Evolutionary conservation across 2,113 vertebrate species (phyloP).

Genomic region (Rhea pennata): DNA sequence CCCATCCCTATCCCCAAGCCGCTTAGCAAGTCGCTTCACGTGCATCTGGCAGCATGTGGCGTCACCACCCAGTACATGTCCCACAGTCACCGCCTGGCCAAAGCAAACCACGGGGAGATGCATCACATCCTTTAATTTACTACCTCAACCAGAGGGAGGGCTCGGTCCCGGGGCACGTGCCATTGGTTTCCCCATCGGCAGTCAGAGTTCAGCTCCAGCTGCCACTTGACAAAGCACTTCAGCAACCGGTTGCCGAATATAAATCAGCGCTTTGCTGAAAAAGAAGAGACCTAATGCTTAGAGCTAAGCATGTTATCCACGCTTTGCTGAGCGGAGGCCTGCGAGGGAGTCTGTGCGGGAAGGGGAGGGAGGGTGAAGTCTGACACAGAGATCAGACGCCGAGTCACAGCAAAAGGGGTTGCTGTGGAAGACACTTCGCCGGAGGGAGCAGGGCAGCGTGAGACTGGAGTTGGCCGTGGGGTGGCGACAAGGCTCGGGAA

Average conservation of each 20-base stretch:
- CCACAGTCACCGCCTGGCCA: neutral
- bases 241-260: neutral
- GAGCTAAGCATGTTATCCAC: neutral
- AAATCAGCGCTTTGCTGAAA: neutral
- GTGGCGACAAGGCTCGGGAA: neutral
- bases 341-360: neutral
- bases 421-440: neutral
- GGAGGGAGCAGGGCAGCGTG: neutral
- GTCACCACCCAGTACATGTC: neutral
- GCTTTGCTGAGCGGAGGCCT: neutral
- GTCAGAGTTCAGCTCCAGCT: rapidly evolving
- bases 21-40: neutral
- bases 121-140: neutral
- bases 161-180: neutral
- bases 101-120: neutral
- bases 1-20: neutral
- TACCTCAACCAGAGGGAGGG: neutral
- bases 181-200: rapidly evolving
- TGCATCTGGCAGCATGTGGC: rapidly evolving
- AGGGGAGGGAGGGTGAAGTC: neutral
- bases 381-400: too few species aligned
- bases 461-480: neutral
- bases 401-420: neutral
- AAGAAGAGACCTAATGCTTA: neutral
- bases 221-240: neutral